phyloP scores from a whole-genome alignment of 2,113 vertebrate species.

The Dasyurus viverrinus region DNA sequence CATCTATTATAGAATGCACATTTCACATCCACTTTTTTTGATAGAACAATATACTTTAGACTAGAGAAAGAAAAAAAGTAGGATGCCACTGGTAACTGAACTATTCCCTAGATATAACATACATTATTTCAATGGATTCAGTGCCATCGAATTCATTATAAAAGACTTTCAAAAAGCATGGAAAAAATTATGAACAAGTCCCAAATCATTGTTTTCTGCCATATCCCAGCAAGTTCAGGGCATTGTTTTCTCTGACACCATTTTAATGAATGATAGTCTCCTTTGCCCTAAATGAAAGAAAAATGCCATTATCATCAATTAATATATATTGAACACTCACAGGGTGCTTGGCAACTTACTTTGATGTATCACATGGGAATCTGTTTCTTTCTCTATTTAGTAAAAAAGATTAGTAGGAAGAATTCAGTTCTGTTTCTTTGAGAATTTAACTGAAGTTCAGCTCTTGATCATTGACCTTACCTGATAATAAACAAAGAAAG shows the following conservation, averaged over 20 bases:
- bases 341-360: conserved; percentile 29
- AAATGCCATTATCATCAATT: conserved; percentile 41
- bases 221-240: neutral
- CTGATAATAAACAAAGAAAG: conserved; percentile 29
- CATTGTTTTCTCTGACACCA: neutral
- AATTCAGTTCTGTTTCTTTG: conserved; percentile 28
- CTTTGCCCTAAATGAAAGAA: conserved; percentile 47
- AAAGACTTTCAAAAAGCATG: neutral
- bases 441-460: conserved; percentile 55
- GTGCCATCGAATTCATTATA: neutral
- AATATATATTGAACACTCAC: conserved; percentile 20
- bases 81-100: neutral
- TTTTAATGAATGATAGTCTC: neutral
- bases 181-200: conserved; percentile 3
- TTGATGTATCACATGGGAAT: neutral
- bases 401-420: conserved; percentile 34
- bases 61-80: neutral
- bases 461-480: conserved; percentile 41
- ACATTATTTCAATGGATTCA: neutral
- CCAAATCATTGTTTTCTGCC: neutral
- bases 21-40: neutral
- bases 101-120: neutral
- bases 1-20: accelerated
- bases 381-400: conserved; percentile 31
- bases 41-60: no score